Evolutionary conservation across 2,113 vertebrate genomes (phyloP).

Genomic region (Vulpes lagopus): DNA sequence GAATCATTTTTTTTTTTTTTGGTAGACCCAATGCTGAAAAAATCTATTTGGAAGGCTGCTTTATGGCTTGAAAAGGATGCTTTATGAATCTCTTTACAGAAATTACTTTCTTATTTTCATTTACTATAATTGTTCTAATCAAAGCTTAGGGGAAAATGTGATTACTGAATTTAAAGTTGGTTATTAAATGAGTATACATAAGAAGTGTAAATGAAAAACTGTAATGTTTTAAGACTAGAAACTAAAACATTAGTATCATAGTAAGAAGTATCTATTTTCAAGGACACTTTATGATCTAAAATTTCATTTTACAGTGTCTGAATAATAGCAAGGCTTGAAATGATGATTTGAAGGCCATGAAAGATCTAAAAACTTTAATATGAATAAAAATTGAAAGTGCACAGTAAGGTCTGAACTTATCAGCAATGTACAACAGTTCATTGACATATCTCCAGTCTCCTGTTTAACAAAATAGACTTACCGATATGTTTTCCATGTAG

Average conservation of each 20-base stretch:
- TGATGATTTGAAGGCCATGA: constrained; percentile 52
- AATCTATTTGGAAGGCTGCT: not conserved
- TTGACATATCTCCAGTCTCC: not conserved
- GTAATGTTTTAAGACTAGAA: constrained; percentile 72
- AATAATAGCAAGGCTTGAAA: constrained; percentile 59
- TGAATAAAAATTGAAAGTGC: constrained; percentile 60
- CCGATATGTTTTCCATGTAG: not conserved
- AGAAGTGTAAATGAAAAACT: constrained; percentile 78
- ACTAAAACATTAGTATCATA: constrained; percentile 71
- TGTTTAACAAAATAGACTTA: not conserved
- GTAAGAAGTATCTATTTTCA: constrained; percentile 71
- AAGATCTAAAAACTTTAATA: constrained; percentile 53
- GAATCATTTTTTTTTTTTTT: not conserved
- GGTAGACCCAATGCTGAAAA: not conserved
- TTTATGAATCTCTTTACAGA: constrained; percentile 73
- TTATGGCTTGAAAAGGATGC: constrained; percentile 58
- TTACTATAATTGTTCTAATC: constrained; percentile 82
- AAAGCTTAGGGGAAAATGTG: constrained; percentile 81
- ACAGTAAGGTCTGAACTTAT: not conserved
- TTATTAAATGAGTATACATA: constrained; percentile 80
- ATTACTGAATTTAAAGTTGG: constrained; percentile 81
- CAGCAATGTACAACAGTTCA: not conserved
- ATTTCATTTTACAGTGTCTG: constrained; percentile 69
- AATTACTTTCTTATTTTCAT: constrained; percentile 82
- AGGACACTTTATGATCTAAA: constrained; percentile 69